Evolutionary conservation across 2,113 vertebrate species (phyloP), one percentile per base, ranked within the genome.

Genomic region (Uria lomvia): DNA sequence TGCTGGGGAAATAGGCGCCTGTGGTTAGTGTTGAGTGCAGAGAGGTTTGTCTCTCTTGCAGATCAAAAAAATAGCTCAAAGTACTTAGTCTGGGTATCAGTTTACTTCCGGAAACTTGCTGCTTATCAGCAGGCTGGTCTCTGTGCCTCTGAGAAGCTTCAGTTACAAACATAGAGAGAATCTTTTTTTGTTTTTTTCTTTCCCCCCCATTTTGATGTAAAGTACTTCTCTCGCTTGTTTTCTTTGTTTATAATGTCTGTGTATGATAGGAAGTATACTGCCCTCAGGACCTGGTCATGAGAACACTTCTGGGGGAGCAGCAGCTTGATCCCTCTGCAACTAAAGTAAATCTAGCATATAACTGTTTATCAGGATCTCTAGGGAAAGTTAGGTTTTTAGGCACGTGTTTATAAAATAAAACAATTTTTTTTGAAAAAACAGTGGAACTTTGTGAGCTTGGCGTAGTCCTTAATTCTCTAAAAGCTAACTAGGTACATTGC

Each of bases 1-100:
- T 97, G 95, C 95, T 88, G 87, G 56, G 95, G 96, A 91, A 97
- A 93, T 95, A 42, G 94, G 88, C 2, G 34, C 94, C 95, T 96
- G 95, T 78, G 94, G 97, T 97, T 97, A 92, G 88, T 23, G 80
- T 11, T 95, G 91, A 96, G 72, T 65, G 67, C 84, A 56, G 87
- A 86, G 93, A 88, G 71, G 24, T 84, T 92, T 83, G 76, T 89
- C 84, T 84, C 78, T 72, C 67, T 88, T 94, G 68, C 77, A 53
- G 90, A 92, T 94, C 81, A 91, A 43, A 94, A 97, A 97, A 88
- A 42, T 43, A 74, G 72, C 85, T 92, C 70, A 15, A 43, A 92
- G 90, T 74, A 26, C 87, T 77, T 22, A 27, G 45, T 18, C 77
- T 60, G 86, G 18, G 5, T 92, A 58, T 94, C 50, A 8, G 75